Base-by-base conservation (phyloP, 2,888 invertebrate species). In the Stenurella melanura region DNA sequence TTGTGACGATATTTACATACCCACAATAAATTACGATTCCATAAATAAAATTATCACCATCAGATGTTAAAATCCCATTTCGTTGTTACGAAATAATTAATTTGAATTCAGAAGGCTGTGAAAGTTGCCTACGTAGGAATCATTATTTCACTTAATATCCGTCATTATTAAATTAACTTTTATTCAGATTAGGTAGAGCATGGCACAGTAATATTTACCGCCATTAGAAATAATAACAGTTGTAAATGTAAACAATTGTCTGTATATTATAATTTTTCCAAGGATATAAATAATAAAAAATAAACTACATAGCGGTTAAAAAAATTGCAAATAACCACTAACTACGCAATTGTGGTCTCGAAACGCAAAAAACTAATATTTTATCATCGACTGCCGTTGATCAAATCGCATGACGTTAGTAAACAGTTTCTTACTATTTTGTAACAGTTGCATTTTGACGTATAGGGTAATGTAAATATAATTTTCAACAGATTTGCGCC, bases 71-170 rank as follows among this genome's bases (percentile, higher is more conserved):
- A 67, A 54, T 21, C n/a, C 26, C 15, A 21, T 26, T 54, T 54
- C 10, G 17, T 67, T 67, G 17, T 67, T 67, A 56, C 54, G 67
- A 67, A 67, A 67, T 67, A 54, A 67, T 67, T 54, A 67, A 67
- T 54, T 67, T 67, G 54, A 12, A 18, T 57, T 50, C 50, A 50
- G 50, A 50, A 66, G 54, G 42, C 50, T 21, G 67, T 67, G 67
- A 67, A 67, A 67, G 67, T 67, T n/a, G 54, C 15, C 58, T 21
- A 15, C 21, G 5, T 38, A 21, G 50, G 54, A 19, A 56, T 56
- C 21, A 54, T 67, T 54, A 67, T 11, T 67, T 5, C 38, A 26
- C 11, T 56, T 17, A 54, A 17, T 67, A 67, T 54, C 10, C 18
- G 38, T 38, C 12, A 63, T 63, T 61, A 63, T 26, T 12, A 61